Conservation (phyloP, 2,888 invertebrate species). For the Pachycephus smyrnensis region DNA sequence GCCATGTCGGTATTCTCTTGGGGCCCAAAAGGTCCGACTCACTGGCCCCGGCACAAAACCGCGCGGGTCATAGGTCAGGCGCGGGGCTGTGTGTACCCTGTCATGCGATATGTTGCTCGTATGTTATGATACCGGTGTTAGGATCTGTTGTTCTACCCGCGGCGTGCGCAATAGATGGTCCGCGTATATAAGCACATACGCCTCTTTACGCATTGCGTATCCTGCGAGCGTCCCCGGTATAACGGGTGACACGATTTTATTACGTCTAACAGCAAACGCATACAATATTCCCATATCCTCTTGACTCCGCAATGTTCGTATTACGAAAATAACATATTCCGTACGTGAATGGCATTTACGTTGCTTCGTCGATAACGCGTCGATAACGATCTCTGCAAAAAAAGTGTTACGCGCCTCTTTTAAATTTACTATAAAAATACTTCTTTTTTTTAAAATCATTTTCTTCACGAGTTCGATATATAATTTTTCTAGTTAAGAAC, state of each 20-base stretch:
- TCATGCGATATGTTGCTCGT: constrained; percentile 62
- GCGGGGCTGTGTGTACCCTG: constrained; percentile 54
- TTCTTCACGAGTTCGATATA: not conserved
- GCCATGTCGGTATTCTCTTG: constrained; percentile 27
- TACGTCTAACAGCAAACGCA: not conserved
- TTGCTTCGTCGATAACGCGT: not conserved
- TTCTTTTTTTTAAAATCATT: not conserved
- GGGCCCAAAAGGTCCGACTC: constrained; percentile 46
- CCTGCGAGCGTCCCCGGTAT: not conserved
- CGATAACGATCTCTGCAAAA: not conserved
- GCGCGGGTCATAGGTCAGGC: constrained; percentile 58
- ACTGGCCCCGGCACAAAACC: constrained; percentile 48
- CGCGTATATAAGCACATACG: not conserved
- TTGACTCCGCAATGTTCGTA: not conserved
- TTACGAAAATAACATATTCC: not conserved
- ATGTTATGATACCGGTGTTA: constrained; percentile 51
- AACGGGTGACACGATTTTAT: not conserved
- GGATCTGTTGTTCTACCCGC: constrained; percentile 32
- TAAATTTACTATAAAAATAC: not conserved
- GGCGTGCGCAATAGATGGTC: constrained; percentile 2
- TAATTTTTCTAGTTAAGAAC: not conserved
- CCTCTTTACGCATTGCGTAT: not conserved
- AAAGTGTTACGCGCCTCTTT: not conserved
- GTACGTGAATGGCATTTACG: not conserved
- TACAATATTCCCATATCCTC: not conserved